Percentiles rank a stretch among this genome's conserved stretches.
These are phyloP conservation scores for Silurus meridionalis DNA, from an alignment of 2,113 vertebrate species.

Conservation along the genomic window DNA sequence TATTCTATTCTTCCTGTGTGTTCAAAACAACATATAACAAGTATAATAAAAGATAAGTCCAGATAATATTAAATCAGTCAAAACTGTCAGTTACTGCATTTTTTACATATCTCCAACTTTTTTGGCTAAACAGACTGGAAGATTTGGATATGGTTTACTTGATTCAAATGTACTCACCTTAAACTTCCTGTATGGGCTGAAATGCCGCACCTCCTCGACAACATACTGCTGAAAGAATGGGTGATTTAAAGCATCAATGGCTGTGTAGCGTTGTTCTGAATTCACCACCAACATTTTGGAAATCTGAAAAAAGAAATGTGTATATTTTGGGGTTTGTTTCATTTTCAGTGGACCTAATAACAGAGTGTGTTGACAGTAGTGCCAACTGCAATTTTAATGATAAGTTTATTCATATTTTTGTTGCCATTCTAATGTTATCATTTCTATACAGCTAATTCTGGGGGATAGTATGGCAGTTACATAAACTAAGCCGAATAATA, in stretches of 20 bases:
- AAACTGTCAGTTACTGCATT: not conserved
- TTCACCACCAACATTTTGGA: conserved; percentile 88
- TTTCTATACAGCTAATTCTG: not conserved
- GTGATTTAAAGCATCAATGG: conserved; percentile 82
- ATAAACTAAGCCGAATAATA: not conserved
- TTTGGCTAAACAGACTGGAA: not conserved
- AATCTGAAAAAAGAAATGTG: conserved; percentile 72
- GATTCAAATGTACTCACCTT: conserved; percentile 77
- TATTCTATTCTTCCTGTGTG: not conserved
- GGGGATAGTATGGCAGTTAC: not conserved
- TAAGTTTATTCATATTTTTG: not conserved
- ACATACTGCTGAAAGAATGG: conserved; percentile 96
- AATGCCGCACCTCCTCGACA: conserved; percentile 87
- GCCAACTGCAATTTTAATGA: not conserved
- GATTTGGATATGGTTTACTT: not conserved
- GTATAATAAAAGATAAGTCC: not conserved
- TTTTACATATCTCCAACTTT: not conserved
- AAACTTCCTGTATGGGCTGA: conserved; percentile 90
- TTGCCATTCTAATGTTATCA: not conserved
- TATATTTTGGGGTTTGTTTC: not conserved
- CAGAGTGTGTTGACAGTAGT: not conserved
- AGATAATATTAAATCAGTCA: not conserved
- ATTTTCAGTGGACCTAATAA: not conserved
- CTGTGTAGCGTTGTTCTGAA: conserved; percentile 80
- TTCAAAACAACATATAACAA: not conserved